phyloP scores from a whole-genome alignment of 2,888 invertebrate genomes.

The Lasioglossum leucozonium region DNA sequence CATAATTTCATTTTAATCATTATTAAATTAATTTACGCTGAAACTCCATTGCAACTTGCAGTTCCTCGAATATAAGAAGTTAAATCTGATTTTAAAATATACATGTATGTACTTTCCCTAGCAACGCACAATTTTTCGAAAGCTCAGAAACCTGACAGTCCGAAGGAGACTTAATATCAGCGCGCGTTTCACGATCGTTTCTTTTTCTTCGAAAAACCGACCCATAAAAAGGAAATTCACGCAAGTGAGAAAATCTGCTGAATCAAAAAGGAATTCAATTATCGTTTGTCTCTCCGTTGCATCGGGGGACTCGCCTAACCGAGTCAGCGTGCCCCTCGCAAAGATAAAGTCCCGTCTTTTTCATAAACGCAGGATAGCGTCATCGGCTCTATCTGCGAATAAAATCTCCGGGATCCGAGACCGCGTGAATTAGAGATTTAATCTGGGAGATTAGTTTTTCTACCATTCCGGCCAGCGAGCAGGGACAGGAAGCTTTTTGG shows the following conservation, averaged over 20 bases:
- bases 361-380: conserved; percentile 39
- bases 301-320: background rate
- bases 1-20: no score
- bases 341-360: conserved; percentile 39
- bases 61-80: no score
- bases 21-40: no score
- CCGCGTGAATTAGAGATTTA: conserved; percentile 67
- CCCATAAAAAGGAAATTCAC: background rate
- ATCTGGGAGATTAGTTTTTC: conserved; percentile 69
- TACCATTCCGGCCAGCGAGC: conserved; percentile 49
- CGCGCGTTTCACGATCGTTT: background rate
- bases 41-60: no score
- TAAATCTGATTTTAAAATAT: no score
- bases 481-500: conserved; percentile 64
- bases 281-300: conserved; percentile 10
- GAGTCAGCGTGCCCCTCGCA: conserved; percentile 16
- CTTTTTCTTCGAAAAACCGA: no score
- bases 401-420: conserved; percentile 36
- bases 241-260: conserved; percentile 15
- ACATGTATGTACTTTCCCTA: no score
- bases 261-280: conserved; percentile 27
- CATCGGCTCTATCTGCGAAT: conserved; percentile 34
- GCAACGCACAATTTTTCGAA: no score
- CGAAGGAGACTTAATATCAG: no score
- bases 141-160: no score